Conservation (phyloP, 2,113 vertebrate genomes). For the Centropus unirufus region DNA sequence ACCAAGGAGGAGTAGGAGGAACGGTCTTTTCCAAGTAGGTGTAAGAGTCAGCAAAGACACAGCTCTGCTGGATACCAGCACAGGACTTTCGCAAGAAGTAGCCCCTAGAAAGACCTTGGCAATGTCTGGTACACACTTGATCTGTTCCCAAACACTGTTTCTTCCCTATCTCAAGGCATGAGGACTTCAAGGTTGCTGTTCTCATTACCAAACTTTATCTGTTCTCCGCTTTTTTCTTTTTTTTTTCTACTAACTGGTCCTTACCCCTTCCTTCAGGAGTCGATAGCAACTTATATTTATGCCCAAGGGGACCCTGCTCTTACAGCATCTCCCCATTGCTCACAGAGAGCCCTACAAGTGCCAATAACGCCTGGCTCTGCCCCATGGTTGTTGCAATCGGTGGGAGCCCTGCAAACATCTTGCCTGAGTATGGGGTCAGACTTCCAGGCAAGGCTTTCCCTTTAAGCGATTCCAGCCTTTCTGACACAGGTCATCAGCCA, state of each 20-base stretch:
- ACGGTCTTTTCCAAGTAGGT: not conserved
- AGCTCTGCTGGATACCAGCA: not conserved
- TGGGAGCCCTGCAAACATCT: not conserved
- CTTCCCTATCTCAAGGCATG: not conserved
- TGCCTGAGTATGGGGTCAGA: not conserved
- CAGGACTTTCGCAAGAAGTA: not conserved
- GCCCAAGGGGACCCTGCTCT: not conserved
- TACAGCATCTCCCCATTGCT: not conserved
- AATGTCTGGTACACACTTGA: not conserved
- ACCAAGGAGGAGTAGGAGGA: not conserved
- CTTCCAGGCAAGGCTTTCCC: not conserved
- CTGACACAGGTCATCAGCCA: not conserved
- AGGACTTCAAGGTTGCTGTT: not conserved
- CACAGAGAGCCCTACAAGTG: not conserved
- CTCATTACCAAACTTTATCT: not conserved
- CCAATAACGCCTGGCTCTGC: not conserved
- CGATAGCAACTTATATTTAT: fast-evolving
- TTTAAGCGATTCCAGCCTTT: not conserved
- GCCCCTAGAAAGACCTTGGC: not conserved
- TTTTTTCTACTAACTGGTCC: not conserved
- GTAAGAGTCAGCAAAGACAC: not conserved
- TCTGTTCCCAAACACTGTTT: not conserved
- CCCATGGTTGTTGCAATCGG: fast-evolving
- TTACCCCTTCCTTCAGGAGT: not conserved
- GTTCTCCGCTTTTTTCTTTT: not conserved